Base-by-base conservation (phyloP, 1,140 invertebrate genomes). In the Trichomalopsis sarcophagae region DNA sequence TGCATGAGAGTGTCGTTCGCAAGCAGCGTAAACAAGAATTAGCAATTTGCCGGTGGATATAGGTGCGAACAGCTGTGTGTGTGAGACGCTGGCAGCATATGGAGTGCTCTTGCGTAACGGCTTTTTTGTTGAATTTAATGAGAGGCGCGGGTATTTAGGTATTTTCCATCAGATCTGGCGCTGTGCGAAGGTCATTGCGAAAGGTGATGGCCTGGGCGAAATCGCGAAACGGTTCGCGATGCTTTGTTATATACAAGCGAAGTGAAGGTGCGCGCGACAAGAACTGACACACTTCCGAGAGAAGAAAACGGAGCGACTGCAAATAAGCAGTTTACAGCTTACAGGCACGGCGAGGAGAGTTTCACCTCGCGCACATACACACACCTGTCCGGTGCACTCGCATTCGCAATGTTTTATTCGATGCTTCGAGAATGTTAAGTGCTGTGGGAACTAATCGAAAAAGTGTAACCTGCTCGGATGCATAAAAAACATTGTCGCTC, bases 251-350 rank as follows among this genome's bases (percentile, higher is more conserved):
- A 50, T 47, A 27, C 14, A 86, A 86, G 30, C 82, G 79, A 86
- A 86, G 85, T 79, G 80, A 86, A 79, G 82, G 66, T 79, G 47
- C 84, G n/a, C 62, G 10, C 40, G 30, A 73, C 50, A 82, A 73
- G 44, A 79, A 86, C 74, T 86, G 85, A 79, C 81, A 86, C 81
- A 86, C 85, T 86, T 86, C 79, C 75, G 62, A 77, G 80, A 23
- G 73, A 55, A 76, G 69, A 81, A 68, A 85, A 81, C 78, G 68
- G 84, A 74, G 21, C 50, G 33, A 80, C 71, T 76, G 71, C 71
- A 78, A 80, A 80, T 81, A 55, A 84, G 84, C 62, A n/a, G n/a
- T n/a, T n/a, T n/a, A n/a, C n/a, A n/a, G 17, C 21, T n/a, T 17
- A n/a, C 55, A n/a, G 13, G 0, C 5, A 50, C 36, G 40, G 30